Percentiles rank a stretch among this genome's conserved stretches.
Evolutionary conservation across 2,888 invertebrate genomes (phyloP).

Genomic region (Pyrrhosoma nymphula): DNA sequence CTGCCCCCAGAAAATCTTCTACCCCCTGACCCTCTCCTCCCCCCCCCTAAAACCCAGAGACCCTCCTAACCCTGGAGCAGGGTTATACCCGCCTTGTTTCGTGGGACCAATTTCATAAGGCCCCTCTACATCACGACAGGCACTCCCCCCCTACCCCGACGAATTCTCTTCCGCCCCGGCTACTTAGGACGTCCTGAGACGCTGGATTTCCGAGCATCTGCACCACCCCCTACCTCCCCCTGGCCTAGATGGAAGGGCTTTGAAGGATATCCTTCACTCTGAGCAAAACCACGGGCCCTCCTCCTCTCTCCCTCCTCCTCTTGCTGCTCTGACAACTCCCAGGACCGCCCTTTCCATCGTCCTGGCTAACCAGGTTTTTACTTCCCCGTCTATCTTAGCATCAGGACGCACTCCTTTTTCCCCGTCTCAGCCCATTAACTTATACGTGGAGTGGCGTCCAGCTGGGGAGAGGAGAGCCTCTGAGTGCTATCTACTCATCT

Average conservation of each 20-base stretch:
- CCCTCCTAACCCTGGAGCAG: neutral
- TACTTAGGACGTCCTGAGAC: neutral
- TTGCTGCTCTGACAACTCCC: neutral
- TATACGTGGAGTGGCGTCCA: neutral
- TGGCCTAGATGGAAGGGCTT: neutral
- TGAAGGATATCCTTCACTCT: neutral
- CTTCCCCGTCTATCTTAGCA: neutral
- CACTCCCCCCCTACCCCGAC: neutral
- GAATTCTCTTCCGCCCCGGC: slow-evolving; percentile 11
- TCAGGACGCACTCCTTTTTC: neutral
- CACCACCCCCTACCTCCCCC: neutral
- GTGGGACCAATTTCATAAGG: neutral
- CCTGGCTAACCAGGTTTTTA: neutral
- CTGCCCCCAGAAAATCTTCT: neutral
- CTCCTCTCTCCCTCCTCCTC: neutral
- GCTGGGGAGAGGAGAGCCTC: neutral
- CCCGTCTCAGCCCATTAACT: neutral
- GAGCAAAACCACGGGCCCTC: neutral
- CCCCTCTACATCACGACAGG: neutral
- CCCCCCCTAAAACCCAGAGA: neutral
- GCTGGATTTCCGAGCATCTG: neutral
- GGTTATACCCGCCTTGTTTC: neutral
- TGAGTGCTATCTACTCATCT: neutral
- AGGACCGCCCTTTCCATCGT: neutral
- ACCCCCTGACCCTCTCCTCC: neutral